Base-by-base conservation (phyloP, 2,797 vertebrate genomes). In the Clarias laeviceps region DNA sequence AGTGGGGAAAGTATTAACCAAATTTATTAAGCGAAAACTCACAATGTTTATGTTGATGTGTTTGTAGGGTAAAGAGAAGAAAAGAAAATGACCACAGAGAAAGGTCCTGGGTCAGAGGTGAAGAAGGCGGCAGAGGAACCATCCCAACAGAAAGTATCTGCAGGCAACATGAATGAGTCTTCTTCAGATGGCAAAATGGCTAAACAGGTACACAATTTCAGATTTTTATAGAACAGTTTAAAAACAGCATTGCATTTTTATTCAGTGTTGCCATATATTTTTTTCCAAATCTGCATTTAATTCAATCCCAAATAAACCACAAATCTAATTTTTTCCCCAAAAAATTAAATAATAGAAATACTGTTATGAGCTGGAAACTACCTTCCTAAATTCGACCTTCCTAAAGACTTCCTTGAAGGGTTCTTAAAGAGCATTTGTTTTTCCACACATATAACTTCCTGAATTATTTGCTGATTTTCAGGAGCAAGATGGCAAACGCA, bases 61-160 rank as follows among this genome's bases (percentile, higher is more conserved):
- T 34, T 59, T 81, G 89, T 91, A 94, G 93, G 91, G 92, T 94
- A 92, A 91, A 94, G 92, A 93, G 90, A 92, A 89, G 93, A 92
- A 89, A 92, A 92, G 92, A 92, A 91, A 94, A 95, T 96, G 96
- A 95, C 94, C 69, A 96, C 95, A 84, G 95, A 96, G 92, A 95
- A 92, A 2, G 94, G 93, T 89, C 93, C 93, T 0, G 93, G 96
- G 89, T 93, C 89, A 2, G 94, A 95, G 90, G 95, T 95, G 92
- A 96, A 93, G 91, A 94, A 92, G 89, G 80, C 91, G 0, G 93
- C 94, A 88, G 91, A 95, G 88, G 94, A 96, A 89, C 93, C 93
- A 89, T 93, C 93, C 0, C 91, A 95, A 89, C 90, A 93, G 91
- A 93, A 92, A 90, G 94, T 92, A 85, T 93, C 88, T 57, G 92